These are phyloP conservation scores for Dicrurus megarhynchus DNA, from an alignment of 2,113 vertebrate species.

Conservation along the genomic window DNA sequence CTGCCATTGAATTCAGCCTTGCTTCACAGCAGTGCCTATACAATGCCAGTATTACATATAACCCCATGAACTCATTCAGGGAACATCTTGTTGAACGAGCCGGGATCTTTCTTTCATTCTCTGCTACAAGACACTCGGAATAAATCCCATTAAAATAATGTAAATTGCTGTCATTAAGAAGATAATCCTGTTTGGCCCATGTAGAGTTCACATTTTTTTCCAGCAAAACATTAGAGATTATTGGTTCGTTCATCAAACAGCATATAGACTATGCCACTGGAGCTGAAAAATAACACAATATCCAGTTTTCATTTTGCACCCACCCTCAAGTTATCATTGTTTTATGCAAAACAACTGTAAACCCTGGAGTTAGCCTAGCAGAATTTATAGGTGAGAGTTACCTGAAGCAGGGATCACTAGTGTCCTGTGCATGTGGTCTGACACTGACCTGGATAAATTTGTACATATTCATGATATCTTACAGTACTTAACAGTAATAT, in stretches of 20 bases:
- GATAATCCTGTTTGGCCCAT: slow-evolving; percentile 68
- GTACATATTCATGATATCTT: background rate
- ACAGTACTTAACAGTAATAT: background rate
- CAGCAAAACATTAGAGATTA: slow-evolving; percentile 16
- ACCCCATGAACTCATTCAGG: slow-evolving; percentile 12
- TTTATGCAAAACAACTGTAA: background rate
- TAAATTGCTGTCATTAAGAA: slow-evolving; percentile 66
- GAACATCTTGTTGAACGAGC: slow-evolving; percentile 49
- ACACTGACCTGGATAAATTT: background rate
- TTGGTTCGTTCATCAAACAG: background rate
- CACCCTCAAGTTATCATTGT: background rate
- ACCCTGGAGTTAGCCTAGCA: background rate
- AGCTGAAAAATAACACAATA: background rate
- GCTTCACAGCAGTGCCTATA: background rate
- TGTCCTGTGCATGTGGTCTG: background rate
- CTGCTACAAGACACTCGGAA: slow-evolving; percentile 35
- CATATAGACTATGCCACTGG: background rate
- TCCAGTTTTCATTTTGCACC: background rate
- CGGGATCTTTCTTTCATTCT: slow-evolving; percentile 57
- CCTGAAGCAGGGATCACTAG: background rate
- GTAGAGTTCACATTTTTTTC: slow-evolving; percentile 32
- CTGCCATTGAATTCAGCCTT: background rate
- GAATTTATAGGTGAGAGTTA: background rate
- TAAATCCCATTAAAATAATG: slow-evolving; percentile 73
- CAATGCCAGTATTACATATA: slow-evolving; percentile 29